Percentiles rank a stretch among this genome's conserved stretches.
These are phyloP conservation scores for Cydia strobilella DNA, from an alignment of 1,140 invertebrate genomes.

Conservation along the genomic window DNA sequence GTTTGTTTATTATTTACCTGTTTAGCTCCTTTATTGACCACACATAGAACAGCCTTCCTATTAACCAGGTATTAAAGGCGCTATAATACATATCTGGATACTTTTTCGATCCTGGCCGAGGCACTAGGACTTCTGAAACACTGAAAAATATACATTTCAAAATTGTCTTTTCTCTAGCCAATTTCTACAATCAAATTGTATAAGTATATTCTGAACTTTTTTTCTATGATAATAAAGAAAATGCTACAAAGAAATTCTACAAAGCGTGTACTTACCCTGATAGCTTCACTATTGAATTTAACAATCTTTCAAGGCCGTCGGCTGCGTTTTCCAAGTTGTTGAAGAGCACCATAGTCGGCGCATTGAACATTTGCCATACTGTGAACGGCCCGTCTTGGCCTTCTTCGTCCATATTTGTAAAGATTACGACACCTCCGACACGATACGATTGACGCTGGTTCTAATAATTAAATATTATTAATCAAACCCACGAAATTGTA, in stretches of 20 bases:
- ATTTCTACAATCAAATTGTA: neutral
- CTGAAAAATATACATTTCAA: constrained; percentile 48
- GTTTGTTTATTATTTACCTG: constrained; percentile 55
- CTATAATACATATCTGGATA: constrained; percentile 76
- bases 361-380: constrained; percentile 81
- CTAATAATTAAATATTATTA: neutral
- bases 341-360: constrained; percentile 76
- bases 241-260: neutral
- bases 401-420: constrained; percentile 62
- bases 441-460: neutral
- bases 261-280: constrained; percentile 62
- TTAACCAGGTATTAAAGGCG: constrained; percentile 81
- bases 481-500: neutral
- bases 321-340: constrained; percentile 75
- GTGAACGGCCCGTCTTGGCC: constrained; percentile 71
- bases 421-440: neutral
- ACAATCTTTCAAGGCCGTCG: constrained; percentile 71
- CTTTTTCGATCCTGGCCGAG: constrained; percentile 61
- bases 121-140: constrained; percentile 79
- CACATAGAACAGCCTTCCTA: constrained; percentile 81
- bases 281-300: constrained; percentile 77
- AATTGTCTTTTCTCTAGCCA: neutral
- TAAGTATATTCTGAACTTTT: no score
- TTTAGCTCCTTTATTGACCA: constrained; percentile 76
- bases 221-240: neutral